Conservation (phyloP, 1,140 invertebrate genomes). For the Probaryconus sp. region DNA sequence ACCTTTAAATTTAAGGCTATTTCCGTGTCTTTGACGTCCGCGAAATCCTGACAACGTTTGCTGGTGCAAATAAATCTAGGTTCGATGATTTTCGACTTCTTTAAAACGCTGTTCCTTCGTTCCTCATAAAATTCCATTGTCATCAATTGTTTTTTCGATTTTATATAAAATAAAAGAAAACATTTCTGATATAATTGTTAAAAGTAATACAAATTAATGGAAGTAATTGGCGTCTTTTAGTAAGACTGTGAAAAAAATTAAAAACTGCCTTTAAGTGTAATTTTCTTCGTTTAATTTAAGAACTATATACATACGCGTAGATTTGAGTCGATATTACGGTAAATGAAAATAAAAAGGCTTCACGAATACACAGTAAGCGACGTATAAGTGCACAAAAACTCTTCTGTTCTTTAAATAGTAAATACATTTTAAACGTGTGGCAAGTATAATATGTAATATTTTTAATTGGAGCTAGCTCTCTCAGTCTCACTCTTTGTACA, state of each 20-base stretch:
- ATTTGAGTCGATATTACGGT: background rate
- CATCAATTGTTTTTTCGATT: no score
- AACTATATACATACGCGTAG: conserved; percentile 24
- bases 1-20: background rate
- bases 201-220: no score
- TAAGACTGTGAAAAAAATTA: no score
- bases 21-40: background rate
- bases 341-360: conserved; percentile 44
- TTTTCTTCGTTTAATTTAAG: conserved; percentile 48
- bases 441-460: conserved; percentile 77
- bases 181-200: no score
- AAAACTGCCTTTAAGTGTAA: conserved; percentile 37
- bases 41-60: no score
- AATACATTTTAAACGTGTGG: conserved; percentile 74
- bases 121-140: no score
- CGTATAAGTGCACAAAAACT: conserved; percentile 49
- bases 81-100: no score
- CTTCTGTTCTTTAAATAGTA: conserved; percentile 73
- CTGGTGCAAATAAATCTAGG: no score
- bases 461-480: conserved; percentile 76
- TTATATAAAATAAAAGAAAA: no score
- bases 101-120: no score
- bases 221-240: no score
- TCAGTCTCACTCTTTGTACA: conserved; percentile 52
- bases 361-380: conserved; percentile 26